Base-by-base conservation (phyloP, 1,140 invertebrate genomes). In the Sogatella furcifera region DNA sequence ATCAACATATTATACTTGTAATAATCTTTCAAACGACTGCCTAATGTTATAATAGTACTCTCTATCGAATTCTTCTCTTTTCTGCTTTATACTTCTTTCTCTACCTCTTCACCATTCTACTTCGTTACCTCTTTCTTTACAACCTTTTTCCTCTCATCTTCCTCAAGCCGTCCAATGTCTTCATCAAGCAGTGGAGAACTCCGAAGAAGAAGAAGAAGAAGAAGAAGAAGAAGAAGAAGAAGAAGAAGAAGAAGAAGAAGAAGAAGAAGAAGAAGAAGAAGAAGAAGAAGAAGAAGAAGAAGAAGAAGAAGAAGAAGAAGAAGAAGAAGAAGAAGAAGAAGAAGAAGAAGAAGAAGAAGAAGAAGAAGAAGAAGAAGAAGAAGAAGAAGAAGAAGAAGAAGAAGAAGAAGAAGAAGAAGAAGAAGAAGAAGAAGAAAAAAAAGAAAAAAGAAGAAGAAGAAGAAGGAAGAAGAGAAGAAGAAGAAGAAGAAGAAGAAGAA, bases 161-260 rank as follows among this genome's bases (percentile, higher is more conserved):
- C n/a, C n/a, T n/a, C n/a, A n/a, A n/a, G n/a, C n/a, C n/a, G n/a
- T n/a, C n/a, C n/a, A n/a, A n/a, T n/a, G n/a, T n/a, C n/a, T n/a
- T n/a, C n/a, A n/a, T n/a, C n/a, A n/a, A n/a, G n/a, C n/a, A n/a
- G n/a, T n/a, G 61, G 34, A 68, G 68, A 21, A 13, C 24, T 2
- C 2, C 2, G 24, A 28, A 28, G 24, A 28, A 28, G 24, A 28
- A 28, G 24, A 28, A 28, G 24, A 28, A 28, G 24, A 55, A 55
- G n/a, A 55, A 17, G 24, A 31, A 55, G 17, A 15, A 55, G 17
- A 19, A 21, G 17, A 15, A 31, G n/a, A 17, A 24, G n/a, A 22
- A 11, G 22, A 58, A 58, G 41, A 56, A 56, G 28, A 56, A 56
- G 28, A 56, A 56, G 24, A 54, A 55, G 53, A n/a, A 22, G 14